phyloP scores from a whole-genome alignment of 1,140 invertebrate species.

The Microplitis demolitor region DNA sequence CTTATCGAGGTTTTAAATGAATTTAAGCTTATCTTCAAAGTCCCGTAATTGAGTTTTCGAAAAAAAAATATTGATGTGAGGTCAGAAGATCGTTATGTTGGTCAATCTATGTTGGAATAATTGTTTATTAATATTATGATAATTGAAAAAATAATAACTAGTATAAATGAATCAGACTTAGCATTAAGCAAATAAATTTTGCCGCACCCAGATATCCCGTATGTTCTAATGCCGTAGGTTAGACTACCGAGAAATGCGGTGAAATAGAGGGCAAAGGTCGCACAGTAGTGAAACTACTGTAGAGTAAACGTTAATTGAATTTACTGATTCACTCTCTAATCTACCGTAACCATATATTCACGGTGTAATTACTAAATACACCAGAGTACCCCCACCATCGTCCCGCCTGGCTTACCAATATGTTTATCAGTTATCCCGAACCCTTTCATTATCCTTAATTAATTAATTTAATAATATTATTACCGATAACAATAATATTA shows the following conservation, averaged over 20 bases:
- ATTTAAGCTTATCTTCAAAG: too few relatives aligned
- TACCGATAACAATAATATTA: too few relatives aligned
- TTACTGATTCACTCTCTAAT: constrained; percentile 55
- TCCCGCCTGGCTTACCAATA: not conserved
- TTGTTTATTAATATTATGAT: too few relatives aligned
- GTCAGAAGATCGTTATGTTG: too few relatives aligned
- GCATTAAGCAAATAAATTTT: not conserved
- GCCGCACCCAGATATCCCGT: not conserved
- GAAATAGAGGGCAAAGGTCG: constrained; percentile 7
- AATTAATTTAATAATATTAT: too few relatives aligned
- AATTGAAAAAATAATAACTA: too few relatives aligned
- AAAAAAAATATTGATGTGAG: too few relatives aligned
- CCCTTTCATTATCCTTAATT: too few relatives aligned
- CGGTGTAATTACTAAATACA: constrained; percentile 52
- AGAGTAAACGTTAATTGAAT: constrained; percentile 57
- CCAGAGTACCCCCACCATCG: not conserved
- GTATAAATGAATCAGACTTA: too few relatives aligned
- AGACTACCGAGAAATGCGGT: constrained; percentile 19
- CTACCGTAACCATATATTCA: constrained; percentile 50
- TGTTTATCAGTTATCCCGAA: not conserved
- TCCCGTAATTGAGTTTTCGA: too few relatives aligned
- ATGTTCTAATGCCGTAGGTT: not conserved
- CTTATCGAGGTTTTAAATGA: too few relatives aligned
- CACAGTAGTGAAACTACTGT: not conserved
- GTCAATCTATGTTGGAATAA: too few relatives aligned